These are phyloP conservation scores for Crotophaga sulcirostris DNA, from an alignment of 2,113 vertebrate genomes.

Conservation along the genomic window DNA sequence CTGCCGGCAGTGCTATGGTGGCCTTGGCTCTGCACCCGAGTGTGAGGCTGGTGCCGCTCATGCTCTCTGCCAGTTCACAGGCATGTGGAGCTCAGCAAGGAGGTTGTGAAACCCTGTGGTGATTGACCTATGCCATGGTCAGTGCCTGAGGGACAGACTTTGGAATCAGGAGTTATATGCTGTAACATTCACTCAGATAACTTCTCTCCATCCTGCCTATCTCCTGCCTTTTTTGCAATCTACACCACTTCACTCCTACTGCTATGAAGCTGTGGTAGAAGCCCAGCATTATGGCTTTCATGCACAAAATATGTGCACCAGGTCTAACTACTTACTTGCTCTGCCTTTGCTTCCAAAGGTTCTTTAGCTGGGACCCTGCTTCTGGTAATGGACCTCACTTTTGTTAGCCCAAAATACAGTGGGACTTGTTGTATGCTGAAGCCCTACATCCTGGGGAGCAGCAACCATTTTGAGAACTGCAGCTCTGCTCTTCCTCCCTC, in stretches of 20 bases:
- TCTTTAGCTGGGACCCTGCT: not conserved
- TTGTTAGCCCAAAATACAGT: not conserved
- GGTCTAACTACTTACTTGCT: not conserved
- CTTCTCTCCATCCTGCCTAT: not conserved
- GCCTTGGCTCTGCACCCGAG: not conserved
- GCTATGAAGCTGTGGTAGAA: not conserved
- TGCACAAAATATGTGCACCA: not conserved
- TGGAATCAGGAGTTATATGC: accelerated
- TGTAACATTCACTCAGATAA: not conserved
- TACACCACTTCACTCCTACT: not conserved
- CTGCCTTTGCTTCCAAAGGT: not conserved
- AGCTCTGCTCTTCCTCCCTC: not conserved
- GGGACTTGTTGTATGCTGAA: not conserved
- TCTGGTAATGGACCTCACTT: not conserved
- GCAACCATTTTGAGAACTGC: not conserved
- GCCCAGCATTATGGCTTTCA: not conserved
- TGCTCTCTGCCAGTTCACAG: not conserved
- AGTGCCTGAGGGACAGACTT: not conserved
- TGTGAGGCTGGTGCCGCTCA: not conserved
- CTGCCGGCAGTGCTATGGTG: not conserved
- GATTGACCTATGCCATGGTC: not conserved
- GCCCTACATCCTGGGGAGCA: not conserved
- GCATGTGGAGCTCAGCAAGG: not conserved
- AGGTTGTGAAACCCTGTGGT: not conserved
- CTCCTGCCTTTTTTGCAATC: not conserved